Percentiles rank a stretch among this genome's conserved stretches.
phyloP scores from a whole-genome alignment of 2,113 vertebrate species.

The Callipepla squamata region DNA sequence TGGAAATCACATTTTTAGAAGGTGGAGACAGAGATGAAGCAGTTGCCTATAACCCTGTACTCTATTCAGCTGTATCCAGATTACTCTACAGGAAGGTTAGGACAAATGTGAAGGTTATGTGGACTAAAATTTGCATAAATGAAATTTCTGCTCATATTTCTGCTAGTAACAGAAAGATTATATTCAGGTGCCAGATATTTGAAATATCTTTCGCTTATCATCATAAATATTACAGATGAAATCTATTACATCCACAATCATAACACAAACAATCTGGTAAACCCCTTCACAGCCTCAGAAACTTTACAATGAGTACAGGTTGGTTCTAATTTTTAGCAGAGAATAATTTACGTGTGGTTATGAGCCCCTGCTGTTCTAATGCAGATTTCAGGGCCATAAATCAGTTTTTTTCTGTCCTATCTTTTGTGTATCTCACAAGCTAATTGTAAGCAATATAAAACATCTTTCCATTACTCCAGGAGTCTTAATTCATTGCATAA shows the following conservation, averaged over 20 bases:
- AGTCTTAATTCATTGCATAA: not conserved
- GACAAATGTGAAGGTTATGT: not conserved
- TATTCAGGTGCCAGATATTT: not conserved
- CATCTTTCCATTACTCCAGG: not conserved
- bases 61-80: not conserved
- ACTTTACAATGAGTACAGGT: not conserved
- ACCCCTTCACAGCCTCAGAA: not conserved
- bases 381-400: not conserved
- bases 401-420: not conserved
- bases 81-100: not conserved
- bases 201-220: not conserved
- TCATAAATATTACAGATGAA: not conserved
- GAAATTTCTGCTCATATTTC: not conserved
- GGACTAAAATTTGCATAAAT: not conserved
- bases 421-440: not conserved
- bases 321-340: not conserved
- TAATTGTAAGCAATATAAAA: not conserved
- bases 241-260: not conserved
- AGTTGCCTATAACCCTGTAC: not conserved
- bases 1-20: not conserved
- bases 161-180: not conserved
- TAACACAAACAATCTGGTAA: not conserved
- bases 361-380: not conserved
- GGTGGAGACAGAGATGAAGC: not conserved
- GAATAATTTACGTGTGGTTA: not conserved